phyloP scores from a whole-genome alignment of 2,888 invertebrate species.

The Malacosoma neustria region DNA sequence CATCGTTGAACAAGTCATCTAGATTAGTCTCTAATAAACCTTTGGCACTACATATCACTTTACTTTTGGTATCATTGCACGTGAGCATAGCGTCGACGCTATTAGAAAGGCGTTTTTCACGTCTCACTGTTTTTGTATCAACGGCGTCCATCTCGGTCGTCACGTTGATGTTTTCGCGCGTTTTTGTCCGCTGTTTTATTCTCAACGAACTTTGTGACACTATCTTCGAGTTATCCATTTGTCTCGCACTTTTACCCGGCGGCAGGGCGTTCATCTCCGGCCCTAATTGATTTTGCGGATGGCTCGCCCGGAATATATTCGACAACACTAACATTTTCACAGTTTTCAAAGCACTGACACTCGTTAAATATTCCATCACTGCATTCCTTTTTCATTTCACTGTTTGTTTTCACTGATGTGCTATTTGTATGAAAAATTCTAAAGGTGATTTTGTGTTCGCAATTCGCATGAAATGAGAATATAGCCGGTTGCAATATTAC shows the following conservation, averaged over 20 bases:
- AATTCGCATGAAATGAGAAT: conserved; percentile 23
- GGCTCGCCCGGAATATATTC: conserved; percentile 60
- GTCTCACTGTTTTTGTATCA: conserved; percentile 31
- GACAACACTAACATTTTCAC: conserved; percentile 71
- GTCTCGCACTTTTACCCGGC: conserved; percentile 26
- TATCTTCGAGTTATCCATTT: conserved; percentile 30
- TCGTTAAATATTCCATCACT: conserved; percentile 70
- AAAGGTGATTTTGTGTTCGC: conserved; percentile 49
- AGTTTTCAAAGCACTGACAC: conserved; percentile 56
- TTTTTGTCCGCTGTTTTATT: conserved; percentile 53
- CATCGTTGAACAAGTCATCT: conserved; percentile 63
- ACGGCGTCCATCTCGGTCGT: conserved; percentile 29
- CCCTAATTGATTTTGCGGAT: conserved; percentile 46
- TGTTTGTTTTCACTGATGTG: conserved; percentile 25
- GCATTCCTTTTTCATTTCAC: conserved; percentile 64
- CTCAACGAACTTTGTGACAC: conserved; percentile 47
- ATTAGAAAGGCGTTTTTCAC: conserved; percentile 52
- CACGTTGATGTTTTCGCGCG: conserved; percentile 40
- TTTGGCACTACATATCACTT: conserved; percentile 73
- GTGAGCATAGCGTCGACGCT: conserved; percentile 57
- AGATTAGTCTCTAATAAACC: conserved; percentile 72
- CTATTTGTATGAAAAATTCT: conserved; percentile 27
- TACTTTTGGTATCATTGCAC: conserved; percentile 52
- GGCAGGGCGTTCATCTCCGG: conserved; percentile 32
- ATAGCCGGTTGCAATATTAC: conserved; percentile 35